Base-by-base conservation (phyloP, 2,888 invertebrate species). In the Philopedon plagiatum region DNA sequence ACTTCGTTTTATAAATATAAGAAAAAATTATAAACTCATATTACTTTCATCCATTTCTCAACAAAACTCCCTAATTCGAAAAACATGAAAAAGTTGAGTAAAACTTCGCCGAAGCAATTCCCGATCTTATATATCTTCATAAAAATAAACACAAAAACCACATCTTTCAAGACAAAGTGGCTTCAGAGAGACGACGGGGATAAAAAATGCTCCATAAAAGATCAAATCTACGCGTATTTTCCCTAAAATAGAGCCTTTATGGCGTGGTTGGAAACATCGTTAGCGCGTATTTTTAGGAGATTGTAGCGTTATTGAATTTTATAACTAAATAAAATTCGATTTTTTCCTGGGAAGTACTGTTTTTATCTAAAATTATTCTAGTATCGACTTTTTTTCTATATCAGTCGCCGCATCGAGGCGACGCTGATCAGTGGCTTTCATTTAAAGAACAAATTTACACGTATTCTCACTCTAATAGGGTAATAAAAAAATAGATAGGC, bases 171-270 rank as follows among this genome's bases (percentile, higher is more conserved):
- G 58, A 58, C 58, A 58, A 58, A 41, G 39, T 41, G 58, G 39
- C 58, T 58, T 58, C 26, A 8, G 18, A 41, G 41, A 41, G 41
- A 39, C 58, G 34, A 11, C 13, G 26, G 58, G 18, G 26, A 58
- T 54, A 54, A 58, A 58, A 58, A 58, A 39, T 26, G 58, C 41
- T 15, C 39, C n/a, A 39, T 58, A 58, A 58, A 58, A 58, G 58
- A 58, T 58, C 39, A 58, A 41, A 58, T 58, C 58, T 58, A 58
- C 23, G 23, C 41, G 39, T 13, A 23, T 21, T 34, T 39, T 26
- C 41, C 58, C 39, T 34, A 41, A 39, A 41, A 58, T 34, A 41
- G 23, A 58, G 39, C 39, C 39, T 21, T 58, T 58, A 58, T 41
- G 39, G 58, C 15, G 39, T 41, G 41, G 41, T 41, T 39, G 26